These are phyloP conservation scores for Zaprionus tsacasi DNA, from an alignment of 1,140 invertebrate species.

Conservation along the genomic window DNA sequence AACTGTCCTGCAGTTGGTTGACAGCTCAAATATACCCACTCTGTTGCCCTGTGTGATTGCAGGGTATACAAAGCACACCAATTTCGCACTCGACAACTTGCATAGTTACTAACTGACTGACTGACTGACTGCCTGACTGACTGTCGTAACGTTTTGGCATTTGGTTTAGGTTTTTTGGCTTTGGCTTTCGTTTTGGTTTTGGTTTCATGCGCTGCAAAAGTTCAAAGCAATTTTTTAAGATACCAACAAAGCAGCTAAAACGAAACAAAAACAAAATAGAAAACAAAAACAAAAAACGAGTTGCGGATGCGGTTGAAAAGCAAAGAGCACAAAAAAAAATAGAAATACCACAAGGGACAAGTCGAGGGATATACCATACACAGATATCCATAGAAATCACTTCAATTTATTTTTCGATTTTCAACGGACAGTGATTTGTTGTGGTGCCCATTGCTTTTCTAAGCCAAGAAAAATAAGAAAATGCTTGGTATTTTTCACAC, in stretches of 20 bases:
- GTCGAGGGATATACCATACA: slow-evolving; percentile 14
- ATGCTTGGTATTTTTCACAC: slow-evolving; percentile 64
- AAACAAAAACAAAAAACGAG: slow-evolving; percentile 40
- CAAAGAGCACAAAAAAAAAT: not conserved
- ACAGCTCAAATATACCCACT: not conserved
- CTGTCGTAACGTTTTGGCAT: slow-evolving; percentile 37
- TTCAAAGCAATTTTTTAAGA: slow-evolving; percentile 78
- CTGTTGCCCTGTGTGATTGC: not conserved
- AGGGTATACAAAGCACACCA: not conserved
- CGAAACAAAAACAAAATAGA: slow-evolving; percentile 33
- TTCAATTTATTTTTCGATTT: slow-evolving; percentile 79
- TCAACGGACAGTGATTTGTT: slow-evolving; percentile 59
- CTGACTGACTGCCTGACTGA: slow-evolving; percentile 13
- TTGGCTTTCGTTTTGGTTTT: slow-evolving; percentile 3
- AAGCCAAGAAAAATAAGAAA: slow-evolving; percentile 40
- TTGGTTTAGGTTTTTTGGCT: slow-evolving; percentile 33
- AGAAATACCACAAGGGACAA: slow-evolving; percentile 37
- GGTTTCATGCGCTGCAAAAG: slow-evolving; percentile 36
- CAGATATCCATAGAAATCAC: slow-evolving; percentile 58
- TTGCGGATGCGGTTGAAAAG: slow-evolving; percentile 31
- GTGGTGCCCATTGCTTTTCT: slow-evolving; percentile 40
- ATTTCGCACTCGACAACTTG: slow-evolving; percentile 18
- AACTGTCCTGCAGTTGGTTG: no score
- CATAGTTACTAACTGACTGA: slow-evolving; percentile 22
- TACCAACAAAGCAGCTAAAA: slow-evolving; percentile 26